A percentile compares a stretch with the other conserved stretches of the same genome.
Conservation (phyloP, 2,888 invertebrate species). For the Pilophorus perplexus region DNA sequence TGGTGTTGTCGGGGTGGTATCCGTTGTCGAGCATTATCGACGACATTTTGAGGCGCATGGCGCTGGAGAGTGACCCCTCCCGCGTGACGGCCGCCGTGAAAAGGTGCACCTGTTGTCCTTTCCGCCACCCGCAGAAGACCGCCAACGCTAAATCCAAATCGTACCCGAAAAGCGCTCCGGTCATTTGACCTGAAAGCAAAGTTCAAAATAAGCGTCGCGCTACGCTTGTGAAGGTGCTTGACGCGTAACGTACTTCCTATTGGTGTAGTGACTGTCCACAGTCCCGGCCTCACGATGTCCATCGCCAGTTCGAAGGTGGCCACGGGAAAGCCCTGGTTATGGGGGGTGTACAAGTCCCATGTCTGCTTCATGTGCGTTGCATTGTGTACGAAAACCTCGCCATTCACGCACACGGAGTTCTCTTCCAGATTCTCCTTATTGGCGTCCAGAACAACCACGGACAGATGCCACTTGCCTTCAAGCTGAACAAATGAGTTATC, state of each 20-base stretch:
- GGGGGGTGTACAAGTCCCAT: slow-evolving; percentile 48
- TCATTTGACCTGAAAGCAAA: slow-evolving; percentile 29
- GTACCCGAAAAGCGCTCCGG: slow-evolving; percentile 31
- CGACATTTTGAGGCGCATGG: slow-evolving; percentile 46
- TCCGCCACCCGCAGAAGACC: slow-evolving; percentile 48
- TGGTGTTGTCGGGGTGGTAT: slow-evolving; percentile 47
- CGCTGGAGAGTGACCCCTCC: slow-evolving; percentile 43
- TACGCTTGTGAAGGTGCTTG: neutral
- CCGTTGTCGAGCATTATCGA: slow-evolving; percentile 48
- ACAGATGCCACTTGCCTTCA: slow-evolving; percentile 49
- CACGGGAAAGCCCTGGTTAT: slow-evolving; percentile 46
- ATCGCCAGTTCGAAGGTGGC: slow-evolving; percentile 48
- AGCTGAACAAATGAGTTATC: slow-evolving; percentile 46
- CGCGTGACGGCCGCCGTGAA: slow-evolving; percentile 49
- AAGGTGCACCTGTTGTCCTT: slow-evolving; percentile 47
- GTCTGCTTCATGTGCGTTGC: slow-evolving; percentile 46
- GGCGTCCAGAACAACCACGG: slow-evolving; percentile 48
- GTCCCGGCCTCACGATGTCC: slow-evolving; percentile 43
- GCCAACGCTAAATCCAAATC: slow-evolving; percentile 43
- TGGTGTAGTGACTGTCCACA: slow-evolving; percentile 49
- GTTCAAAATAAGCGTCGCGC: neutral
- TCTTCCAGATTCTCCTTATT: slow-evolving; percentile 48
- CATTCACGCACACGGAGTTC: slow-evolving; percentile 48
- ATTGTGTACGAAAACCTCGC: slow-evolving; percentile 48
- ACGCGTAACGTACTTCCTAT: slow-evolving; percentile 49